Conservation (phyloP, 2,113 vertebrate species). For the Calcarius ornatus region DNA sequence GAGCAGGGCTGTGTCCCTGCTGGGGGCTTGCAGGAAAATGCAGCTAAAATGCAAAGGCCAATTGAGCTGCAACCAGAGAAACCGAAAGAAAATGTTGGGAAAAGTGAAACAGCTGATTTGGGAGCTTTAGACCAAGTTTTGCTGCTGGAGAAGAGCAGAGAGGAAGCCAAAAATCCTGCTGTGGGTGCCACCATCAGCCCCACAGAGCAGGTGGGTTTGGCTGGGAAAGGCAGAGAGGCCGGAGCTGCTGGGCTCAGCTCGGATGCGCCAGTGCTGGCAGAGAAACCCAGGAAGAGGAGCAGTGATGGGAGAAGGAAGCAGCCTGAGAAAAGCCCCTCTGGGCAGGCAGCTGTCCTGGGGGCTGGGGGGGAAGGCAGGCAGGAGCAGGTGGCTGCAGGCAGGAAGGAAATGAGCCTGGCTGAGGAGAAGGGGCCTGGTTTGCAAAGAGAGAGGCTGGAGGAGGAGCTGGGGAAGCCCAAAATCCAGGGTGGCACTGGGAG, state of each 20-base stretch:
- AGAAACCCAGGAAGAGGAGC: conserved; percentile 63
- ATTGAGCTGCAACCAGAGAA: accelerated
- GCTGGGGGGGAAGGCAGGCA: background rate
- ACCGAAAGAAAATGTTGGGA: accelerated
- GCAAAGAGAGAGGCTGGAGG: background rate
- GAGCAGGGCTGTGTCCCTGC: background rate
- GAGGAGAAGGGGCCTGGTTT: background rate
- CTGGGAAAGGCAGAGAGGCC: background rate
- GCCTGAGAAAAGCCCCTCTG: background rate
- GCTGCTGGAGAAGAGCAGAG: background rate
- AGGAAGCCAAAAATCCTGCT: background rate
- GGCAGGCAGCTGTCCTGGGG: background rate
- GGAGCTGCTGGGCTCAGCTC: background rate
- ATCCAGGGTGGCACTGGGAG: background rate
- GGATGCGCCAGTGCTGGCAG: background rate
- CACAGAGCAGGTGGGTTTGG: accelerated
- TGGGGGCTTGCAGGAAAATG: background rate
- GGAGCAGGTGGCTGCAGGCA: background rate
- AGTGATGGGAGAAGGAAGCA: conserved; percentile 64
- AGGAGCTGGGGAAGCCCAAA: background rate
- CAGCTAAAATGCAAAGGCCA: background rate
- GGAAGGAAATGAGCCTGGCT: background rate
- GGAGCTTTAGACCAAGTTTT: background rate
- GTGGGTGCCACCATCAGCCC: background rate
- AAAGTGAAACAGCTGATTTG: background rate